Evolutionary conservation across 2,888 invertebrate species (phyloP).

Genomic region (Eristalis tenax): DNA sequence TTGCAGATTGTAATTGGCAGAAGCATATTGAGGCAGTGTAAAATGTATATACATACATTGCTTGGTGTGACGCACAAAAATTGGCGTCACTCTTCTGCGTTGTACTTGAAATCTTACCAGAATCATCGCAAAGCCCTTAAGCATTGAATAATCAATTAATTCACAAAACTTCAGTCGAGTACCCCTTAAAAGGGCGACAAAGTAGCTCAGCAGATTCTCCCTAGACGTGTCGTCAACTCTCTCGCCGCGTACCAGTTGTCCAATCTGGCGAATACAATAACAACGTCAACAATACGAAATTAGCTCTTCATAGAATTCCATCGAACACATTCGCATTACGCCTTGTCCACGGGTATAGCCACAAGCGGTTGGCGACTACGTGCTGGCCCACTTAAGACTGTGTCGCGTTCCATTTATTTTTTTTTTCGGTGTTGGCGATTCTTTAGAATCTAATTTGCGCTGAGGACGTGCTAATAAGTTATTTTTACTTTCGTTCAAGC

Average conservation of each 20-base stretch:
- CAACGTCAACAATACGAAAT: constrained; percentile 16
- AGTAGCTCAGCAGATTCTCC: neutral
- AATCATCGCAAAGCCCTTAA: too few species aligned
- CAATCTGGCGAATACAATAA: neutral
- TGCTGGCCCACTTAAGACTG: constrained; percentile 46
- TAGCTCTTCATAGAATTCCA: constrained; percentile 22
- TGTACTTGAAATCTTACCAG: too few species aligned
- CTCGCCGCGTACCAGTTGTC: neutral
- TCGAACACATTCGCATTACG: constrained; percentile 21
- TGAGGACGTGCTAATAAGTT: constrained; percentile 65
- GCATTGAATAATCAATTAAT: too few species aligned
- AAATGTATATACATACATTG: too few species aligned
- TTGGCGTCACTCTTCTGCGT: too few species aligned
- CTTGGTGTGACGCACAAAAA: too few species aligned
- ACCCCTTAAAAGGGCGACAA: neutral
- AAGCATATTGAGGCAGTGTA: too few species aligned
- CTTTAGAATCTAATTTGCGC: constrained; percentile 46
- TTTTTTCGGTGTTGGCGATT: constrained; percentile 25
- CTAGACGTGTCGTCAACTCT: neutral
- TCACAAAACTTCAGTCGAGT: neutral
- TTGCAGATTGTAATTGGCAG: too few species aligned
- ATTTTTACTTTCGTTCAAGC: constrained; percentile 65
- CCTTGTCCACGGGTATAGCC: neutral
- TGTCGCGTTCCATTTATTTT: constrained; percentile 57
- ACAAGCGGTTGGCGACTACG: constrained; percentile 20